phyloP scores from a whole-genome alignment of 2,888 invertebrate genomes.

The Gari tellinella region DNA sequence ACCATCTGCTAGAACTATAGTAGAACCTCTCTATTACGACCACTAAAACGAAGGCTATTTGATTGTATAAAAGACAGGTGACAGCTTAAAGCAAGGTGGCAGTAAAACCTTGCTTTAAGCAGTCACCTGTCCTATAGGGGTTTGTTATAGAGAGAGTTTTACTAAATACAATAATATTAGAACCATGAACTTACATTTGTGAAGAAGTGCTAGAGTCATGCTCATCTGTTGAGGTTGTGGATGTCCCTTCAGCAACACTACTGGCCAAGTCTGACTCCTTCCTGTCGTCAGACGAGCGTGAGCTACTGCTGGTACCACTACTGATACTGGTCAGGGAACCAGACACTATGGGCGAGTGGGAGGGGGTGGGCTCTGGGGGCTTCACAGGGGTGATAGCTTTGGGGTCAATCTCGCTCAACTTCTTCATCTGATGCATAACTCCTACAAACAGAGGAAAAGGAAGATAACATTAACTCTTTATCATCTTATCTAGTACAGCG shows the following conservation, averaged over 20 bases:
- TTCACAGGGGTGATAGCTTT: slow-evolving; percentile 70
- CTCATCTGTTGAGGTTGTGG: slow-evolving; percentile 52
- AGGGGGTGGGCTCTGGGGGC: slow-evolving; percentile 55
- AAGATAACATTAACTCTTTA: no score
- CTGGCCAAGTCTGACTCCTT: slow-evolving; percentile 46
- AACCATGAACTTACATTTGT: slow-evolving; percentile 60
- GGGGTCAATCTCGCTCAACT: slow-evolving; percentile 89
- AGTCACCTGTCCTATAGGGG: no score
- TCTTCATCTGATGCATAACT: slow-evolving; percentile 95
- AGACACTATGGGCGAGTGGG: slow-evolving; percentile 50
- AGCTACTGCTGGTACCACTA: slow-evolving; percentile 57
- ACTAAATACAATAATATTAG: no score
- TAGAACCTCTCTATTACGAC: no score
- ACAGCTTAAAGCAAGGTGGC: no score
- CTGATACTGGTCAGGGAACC: slow-evolving; percentile 78
- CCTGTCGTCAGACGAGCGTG: slow-evolving; percentile 59
- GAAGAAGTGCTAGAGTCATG: slow-evolving; percentile 44
- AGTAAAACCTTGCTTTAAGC: no score
- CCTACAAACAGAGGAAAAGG: slow-evolving; percentile 81
- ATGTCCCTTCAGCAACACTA: slow-evolving; percentile 51
- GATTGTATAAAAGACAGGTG: no score
- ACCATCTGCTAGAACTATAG: no score
- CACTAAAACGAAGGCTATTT: no score
- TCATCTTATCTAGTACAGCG: no score
- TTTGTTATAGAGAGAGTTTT: no score